Percentiles rank a stretch among this genome's conserved stretches.
These are phyloP conservation scores for Nephrotoma flavescens DNA, from an alignment of 2,888 invertebrate species.

Conservation along the genomic window DNA sequence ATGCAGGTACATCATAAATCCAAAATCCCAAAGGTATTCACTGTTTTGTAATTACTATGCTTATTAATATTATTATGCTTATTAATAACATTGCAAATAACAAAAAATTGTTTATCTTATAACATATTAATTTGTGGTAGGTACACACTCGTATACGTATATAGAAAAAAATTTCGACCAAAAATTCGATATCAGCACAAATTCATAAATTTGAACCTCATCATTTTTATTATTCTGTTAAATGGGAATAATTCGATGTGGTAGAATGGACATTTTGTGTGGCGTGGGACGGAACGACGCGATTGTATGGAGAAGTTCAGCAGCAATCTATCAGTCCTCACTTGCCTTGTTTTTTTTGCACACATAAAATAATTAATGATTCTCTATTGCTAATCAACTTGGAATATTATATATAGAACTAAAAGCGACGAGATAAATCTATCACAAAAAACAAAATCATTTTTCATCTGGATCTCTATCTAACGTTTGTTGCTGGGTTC, in stretches of 20 bases:
- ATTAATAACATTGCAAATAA: background rate
- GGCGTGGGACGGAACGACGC: background rate
- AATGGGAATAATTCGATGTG: background rate
- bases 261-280: background rate
- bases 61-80: background rate
- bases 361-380: background rate
- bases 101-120: background rate
- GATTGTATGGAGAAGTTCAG: background rate
- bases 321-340: background rate
- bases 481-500: background rate
- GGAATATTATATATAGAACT: background rate
- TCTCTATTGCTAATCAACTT: background rate
- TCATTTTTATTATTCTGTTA: background rate
- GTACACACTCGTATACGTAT: background rate
- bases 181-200: background rate
- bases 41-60: background rate
- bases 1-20: background rate
- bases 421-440: background rate
- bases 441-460: background rate
- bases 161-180: background rate
- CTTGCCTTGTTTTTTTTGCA: background rate
- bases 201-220: background rate
- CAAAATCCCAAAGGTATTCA: background rate
- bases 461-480: background rate
- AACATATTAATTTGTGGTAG: background rate